Conservation (phyloP, 2,113 vertebrate genomes). For the Hippotragus niger region DNA sequence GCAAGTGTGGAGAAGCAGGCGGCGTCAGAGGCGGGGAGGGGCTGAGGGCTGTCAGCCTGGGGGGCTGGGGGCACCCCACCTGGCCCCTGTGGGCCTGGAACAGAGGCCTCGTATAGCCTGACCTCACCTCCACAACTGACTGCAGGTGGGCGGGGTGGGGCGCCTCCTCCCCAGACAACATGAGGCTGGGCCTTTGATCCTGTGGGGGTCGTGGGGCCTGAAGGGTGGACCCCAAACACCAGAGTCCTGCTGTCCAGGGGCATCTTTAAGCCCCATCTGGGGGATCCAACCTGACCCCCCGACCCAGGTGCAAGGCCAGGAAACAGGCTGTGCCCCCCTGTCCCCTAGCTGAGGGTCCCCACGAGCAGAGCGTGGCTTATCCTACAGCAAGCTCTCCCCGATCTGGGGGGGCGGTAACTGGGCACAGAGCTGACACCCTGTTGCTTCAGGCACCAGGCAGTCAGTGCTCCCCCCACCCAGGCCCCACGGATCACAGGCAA, state of each 20-base stretch:
- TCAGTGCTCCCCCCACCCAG: too few relatives aligned
- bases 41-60: neutral
- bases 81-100: neutral
- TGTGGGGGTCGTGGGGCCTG: accelerated
- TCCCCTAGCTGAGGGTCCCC: neutral
- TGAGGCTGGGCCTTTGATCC: neutral
- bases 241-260: neutral
- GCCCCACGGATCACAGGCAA: neutral
- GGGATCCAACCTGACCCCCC: neutral
- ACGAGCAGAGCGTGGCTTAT: neutral
- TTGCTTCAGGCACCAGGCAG: neutral
- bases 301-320: too few relatives aligned
- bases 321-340: neutral
- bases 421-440: neutral
- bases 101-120: neutral
- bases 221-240: neutral
- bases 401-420: neutral
- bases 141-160: accelerated
- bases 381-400: neutral
- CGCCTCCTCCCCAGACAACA: accelerated
- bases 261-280: accelerated
- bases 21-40: conserved; percentile 13
- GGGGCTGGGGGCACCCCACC: neutral
- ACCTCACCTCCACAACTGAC: neutral
- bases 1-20: conserved; percentile 66